Conservation (phyloP, 64 coral and sea anemone species). For the Porites lutea region DNA sequence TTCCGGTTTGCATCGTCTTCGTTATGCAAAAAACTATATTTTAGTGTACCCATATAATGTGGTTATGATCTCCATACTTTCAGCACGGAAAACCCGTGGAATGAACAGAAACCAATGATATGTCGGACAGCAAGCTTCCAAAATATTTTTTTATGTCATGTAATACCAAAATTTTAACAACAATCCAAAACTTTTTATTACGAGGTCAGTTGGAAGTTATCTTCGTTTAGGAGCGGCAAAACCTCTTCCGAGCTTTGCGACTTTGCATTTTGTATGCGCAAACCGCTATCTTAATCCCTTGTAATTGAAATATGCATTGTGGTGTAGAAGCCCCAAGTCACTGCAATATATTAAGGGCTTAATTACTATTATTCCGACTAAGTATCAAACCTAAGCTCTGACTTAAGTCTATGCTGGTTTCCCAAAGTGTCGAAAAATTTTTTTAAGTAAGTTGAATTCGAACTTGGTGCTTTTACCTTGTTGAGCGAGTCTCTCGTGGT, state of each 20-base stretch:
- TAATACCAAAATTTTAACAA: no score
- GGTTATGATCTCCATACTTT: no score
- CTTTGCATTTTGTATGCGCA: not conserved
- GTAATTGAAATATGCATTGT: constrained; percentile 29
- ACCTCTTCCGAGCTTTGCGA: not conserved
- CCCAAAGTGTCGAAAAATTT: not conserved
- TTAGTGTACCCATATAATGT: no score
- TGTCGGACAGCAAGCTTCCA: no score
- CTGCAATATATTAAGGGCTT: not conserved
- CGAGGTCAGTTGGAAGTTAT: not conserved
- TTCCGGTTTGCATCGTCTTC: no score
- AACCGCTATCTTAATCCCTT: constrained; percentile 5
- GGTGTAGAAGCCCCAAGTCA: not conserved
- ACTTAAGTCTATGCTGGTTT: not conserved
- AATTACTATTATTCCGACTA: constrained; percentile 6
- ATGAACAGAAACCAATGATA: no score
- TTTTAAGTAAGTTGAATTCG: not conserved
- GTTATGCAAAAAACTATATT: no score
- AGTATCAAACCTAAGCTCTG: not conserved
- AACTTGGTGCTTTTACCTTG: no score
- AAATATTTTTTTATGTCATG: no score
- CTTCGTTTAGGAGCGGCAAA: no score
- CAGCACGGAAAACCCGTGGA: no score
- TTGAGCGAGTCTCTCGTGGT: no score
- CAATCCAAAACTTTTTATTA: not conserved